Evolutionary conservation across 2,797 vertebrate genomes (phyloP), one percentile per base, ranked within the genome.

Genomic region (Enteromius unitaeniatus): DNA sequence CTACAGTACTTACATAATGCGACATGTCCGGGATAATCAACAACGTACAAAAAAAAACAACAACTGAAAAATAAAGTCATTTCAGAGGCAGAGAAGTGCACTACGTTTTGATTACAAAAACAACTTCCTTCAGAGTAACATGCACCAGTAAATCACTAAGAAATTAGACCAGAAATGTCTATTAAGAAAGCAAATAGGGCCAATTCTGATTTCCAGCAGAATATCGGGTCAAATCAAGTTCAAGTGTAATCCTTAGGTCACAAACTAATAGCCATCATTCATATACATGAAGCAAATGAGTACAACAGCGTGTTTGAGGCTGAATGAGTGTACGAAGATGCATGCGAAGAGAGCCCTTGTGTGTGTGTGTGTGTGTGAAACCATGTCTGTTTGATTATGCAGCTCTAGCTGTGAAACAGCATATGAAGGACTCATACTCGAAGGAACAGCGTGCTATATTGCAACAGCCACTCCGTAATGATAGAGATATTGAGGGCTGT

Each of bases 401-500:
- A 74, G 82, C 72, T 86, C 86, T 87, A 69, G 82, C 79, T 45
- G 81, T 83, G 86, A 89, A 88, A 83, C 83, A 55, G 76, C 81
- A 86, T 64, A 88, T 84, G 84, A 86, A 87, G 84, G 79, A 84
- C 76, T 83, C 84, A 67, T 82, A 80, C 86, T 86, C 79, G 70
- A 64, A 67, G 62, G 58, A 88, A 84, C 86, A 81, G 84, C 67
- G n/a, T 23, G 65, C 82, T 88, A 86, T 84, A 87, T 86, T 86
- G 81, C 67, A 87, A 83, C 86, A 87, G 82, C 82, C 79, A 82
- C 72, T 78, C 81, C 88, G 92, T 93, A 95, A 94, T 94, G 94
- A 95, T 87, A 93, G 92, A 93, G 93, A 92, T 93, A 92, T 91
- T 87, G 91, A 92, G 92, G 78, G 92, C 93, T 93, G 93, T 95